Evolutionary conservation across 1,140 invertebrate genomes (phyloP).

Genomic region (Microplitis demolitor): DNA sequence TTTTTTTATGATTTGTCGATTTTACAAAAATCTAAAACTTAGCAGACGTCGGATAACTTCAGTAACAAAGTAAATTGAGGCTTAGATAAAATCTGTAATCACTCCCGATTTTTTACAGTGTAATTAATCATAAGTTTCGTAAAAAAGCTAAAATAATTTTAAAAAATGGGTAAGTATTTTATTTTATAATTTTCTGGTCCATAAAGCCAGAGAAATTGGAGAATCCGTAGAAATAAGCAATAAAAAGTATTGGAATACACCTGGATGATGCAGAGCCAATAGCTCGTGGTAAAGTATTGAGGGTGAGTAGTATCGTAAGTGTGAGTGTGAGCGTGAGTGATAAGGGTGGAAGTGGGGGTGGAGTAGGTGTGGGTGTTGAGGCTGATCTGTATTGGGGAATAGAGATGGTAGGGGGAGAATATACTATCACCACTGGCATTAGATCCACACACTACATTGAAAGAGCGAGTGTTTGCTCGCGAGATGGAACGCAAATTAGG

Average conservation of each 20-base stretch:
- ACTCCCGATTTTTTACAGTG: too few relatives aligned
- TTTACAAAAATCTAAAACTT: too few relatives aligned
- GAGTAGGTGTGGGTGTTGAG: neutral
- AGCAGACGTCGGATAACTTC: too few relatives aligned
- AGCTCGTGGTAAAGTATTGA: neutral
- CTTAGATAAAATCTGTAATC: too few relatives aligned
- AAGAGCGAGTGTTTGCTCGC: slow-evolving; percentile 50
- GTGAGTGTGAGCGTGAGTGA: neutral
- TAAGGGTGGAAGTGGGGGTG: neutral
- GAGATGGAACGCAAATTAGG: slow-evolving; percentile 60
- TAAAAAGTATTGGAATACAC: neutral
- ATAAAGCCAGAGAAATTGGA: neutral
- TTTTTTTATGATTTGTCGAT: too few relatives aligned
- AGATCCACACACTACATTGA: neutral
- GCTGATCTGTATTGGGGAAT: too few relatives aligned
- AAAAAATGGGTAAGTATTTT: too few relatives aligned
- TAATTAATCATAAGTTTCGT: too few relatives aligned
- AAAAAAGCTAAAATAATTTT: neutral
- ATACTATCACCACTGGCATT: too few relatives aligned
- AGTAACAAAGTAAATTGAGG: too few relatives aligned
- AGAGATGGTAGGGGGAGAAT: neutral
- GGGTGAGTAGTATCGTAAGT: neutral
- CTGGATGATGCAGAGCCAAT: neutral
- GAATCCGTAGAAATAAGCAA: neutral
- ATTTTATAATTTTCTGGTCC: too few relatives aligned